Evolutionary conservation across 2,888 invertebrate species (phyloP).

Genomic region (Leptopterna dolabrata): DNA sequence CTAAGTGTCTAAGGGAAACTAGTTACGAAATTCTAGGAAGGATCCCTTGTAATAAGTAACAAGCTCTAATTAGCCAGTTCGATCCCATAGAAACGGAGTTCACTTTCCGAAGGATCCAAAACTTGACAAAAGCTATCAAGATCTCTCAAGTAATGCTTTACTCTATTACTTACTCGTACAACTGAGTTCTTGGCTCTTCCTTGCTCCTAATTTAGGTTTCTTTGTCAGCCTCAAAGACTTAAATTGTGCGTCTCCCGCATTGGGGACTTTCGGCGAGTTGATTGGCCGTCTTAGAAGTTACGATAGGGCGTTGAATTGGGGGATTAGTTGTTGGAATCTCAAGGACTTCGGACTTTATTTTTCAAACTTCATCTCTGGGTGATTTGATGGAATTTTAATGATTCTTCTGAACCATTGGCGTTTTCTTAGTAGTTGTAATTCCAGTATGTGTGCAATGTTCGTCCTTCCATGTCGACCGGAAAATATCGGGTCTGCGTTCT

Average conservation of each 20-base stretch:
- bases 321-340: too few relatives aligned
- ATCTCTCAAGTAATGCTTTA: background rate
- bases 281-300: background rate
- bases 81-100: background rate
- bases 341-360: too few relatives aligned
- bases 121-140: conserved; percentile 39
- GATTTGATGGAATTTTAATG: too few relatives aligned
- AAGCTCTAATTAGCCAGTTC: conserved; percentile 37
- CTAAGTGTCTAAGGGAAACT: conserved; percentile 40
- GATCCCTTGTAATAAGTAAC: conserved; percentile 46
- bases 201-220: background rate
- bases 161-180: background rate
- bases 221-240: background rate
- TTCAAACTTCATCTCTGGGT: too few relatives aligned
- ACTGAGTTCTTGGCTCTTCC: background rate
- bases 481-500: too few relatives aligned
- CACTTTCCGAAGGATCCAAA: background rate
- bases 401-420: too few relatives aligned
- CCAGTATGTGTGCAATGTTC: too few relatives aligned
- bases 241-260: background rate
- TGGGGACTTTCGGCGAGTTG: background rate
- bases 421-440: too few relatives aligned
- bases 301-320: too few relatives aligned
- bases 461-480: too few relatives aligned
- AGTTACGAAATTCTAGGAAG: conserved; percentile 18